Evolutionary conservation across 2,888 invertebrate species (phyloP), one percentile per base, ranked within the genome.

Genomic region (Leucania comma): DNA sequence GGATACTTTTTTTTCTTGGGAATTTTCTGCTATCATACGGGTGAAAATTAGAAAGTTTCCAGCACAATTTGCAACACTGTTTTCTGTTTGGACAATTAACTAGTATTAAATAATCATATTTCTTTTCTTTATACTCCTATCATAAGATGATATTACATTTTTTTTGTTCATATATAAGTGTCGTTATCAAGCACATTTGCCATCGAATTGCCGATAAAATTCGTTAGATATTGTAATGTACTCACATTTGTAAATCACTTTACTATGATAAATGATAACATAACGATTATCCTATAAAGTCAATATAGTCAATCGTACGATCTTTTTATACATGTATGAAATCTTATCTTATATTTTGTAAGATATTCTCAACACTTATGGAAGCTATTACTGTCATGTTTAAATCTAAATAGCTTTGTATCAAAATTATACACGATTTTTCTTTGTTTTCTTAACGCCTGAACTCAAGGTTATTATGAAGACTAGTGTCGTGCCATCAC

Each of bases 191-290:
- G 5, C n/a, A 48, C 29, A 76, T 79, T 74, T 66, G 35, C 26
- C 56, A 53, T 48, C 20, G 50, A 81, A 68, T 68, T 53, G 26
- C 53, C 57, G 64, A 80, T 81, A 57, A 72, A 10, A 56, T 61
- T 53, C 35, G 35, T 58, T 22, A 35, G 62, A 63, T 67, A 61
- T 59, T 20, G 20, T 48, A 8, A 48, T 48, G 46, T 42, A 24
- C 17, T 56, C 50, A 75, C 50, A 14, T 77, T 72, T 58, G 51
- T 60, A 72, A 73, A 81, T 80, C 78, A 78, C 48, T 81, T 63
- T 53, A 61, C 63, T 68, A 67, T 62, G 72, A 72, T 81, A 81
- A 72, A 67, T 56, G 72, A 77, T 80, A 69, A 80, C 72, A 61
- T 17, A 35, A 42, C 79, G 66, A 80, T 80, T 78, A 81, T 68